A percentile compares a stretch with the other conserved stretches of the same genome.
These are phyloP conservation scores for Meloidogyne hapla DNA, from an alignment of 1,140 invertebrate genomes.

Conservation along the genomic window DNA sequence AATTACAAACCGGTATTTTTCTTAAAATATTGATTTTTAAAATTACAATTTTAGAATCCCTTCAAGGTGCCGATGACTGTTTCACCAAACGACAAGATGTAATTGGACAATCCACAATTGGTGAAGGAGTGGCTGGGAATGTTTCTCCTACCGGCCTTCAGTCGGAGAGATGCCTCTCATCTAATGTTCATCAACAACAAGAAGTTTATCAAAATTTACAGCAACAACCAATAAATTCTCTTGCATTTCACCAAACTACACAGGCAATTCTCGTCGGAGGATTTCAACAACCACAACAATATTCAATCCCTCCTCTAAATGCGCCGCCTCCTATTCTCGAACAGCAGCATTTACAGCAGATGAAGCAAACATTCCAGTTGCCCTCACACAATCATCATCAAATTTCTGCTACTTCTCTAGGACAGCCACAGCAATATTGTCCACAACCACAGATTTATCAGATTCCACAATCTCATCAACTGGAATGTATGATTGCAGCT, in stretches of 20 bases:
- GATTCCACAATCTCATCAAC: neutral
- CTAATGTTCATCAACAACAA: neutral
- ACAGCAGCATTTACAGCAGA: neutral
- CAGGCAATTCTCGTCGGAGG: neutral
- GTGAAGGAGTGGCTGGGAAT: neutral
- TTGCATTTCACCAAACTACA: neutral
- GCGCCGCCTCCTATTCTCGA: neutral
- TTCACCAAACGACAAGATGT: neutral
- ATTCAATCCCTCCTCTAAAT: neutral
- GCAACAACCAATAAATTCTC: neutral
- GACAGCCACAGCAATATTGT: neutral
- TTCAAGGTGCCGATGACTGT: neutral
- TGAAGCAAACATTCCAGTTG: neutral
- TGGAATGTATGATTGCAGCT: neutral
- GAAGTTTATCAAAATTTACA: neutral
- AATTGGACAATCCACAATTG: neutral
- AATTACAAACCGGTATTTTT: neutral
- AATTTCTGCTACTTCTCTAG: neutral
- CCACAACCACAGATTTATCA: neutral
- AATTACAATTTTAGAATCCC: neutral
- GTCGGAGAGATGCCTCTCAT: neutral
- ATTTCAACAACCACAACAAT: neutral
- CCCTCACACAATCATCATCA: neutral
- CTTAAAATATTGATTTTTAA: too few relatives aligned
- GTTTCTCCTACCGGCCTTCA: neutral